Base-by-base conservation (phyloP, 37 sponge, comb jelly and placozoan species). In the Cladorhizidae sp. region DNA sequence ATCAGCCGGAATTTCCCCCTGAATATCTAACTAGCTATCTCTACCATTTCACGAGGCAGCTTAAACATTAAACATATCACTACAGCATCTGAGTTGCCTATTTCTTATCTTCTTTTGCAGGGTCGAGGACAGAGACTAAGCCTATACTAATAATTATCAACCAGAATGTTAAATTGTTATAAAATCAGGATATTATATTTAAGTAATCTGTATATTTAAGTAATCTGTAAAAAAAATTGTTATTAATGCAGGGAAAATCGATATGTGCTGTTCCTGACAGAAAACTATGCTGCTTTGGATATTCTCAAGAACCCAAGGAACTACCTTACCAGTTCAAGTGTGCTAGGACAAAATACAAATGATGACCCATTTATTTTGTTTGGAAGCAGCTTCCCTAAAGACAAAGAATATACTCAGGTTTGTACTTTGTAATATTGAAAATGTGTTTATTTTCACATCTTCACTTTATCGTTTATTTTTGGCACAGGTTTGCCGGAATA, bases 341-440 rank as follows among this genome's bases (percentile, higher is more conserved):
- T 41, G 49, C 58, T n/a, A 64, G 49, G 45, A 51, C 33, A 67
- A 68, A 20, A 29, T 33, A 23, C 26, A 2, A 64, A 63, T 9
- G 65, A 76, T 39, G 15, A 25, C 31, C 89, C 95, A 22, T 88
- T 78, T 75, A 86, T 94, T 20, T 81, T 94, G 35, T 97, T 97
- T 85, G 95, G 95, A 14, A 94, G 95, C 79, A 94, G 92, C 71
- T 97, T 97, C 64, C 94, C 97, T 28, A 88, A 80, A 77, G 97
- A 97, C 74, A 88, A 87, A 50, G 97, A 94, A 43, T 97, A 97
- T 80, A 94, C 97, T 28, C 93, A 91, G 81, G 94, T 97, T 72
- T 55, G 31, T 12, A 25, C 37, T 23, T 17, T 18, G 18, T 40
- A 71, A 45, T n/a, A n/a, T 11, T 25, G 21, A 64, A 25, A 25